Base-by-base conservation (phyloP, 2,888 invertebrate genomes). In the Monoplex corrugatus region DNA sequence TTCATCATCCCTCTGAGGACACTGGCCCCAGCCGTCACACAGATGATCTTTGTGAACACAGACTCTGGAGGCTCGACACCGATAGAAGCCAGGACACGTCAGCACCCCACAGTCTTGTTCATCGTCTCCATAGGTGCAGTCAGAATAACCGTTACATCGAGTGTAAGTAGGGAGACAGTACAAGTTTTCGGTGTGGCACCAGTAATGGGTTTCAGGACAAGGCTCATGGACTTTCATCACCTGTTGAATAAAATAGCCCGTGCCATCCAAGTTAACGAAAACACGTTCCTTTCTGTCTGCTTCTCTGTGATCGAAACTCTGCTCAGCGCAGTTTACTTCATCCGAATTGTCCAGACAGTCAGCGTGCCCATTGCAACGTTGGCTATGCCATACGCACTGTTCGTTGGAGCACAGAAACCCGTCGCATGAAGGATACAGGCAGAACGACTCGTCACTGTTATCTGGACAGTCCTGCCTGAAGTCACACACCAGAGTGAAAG, bases 1-100 rank as follows among this genome's bases (percentile, higher is more conserved):
- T 35, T 86, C 86, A 50, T 86, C 86, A 35, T 86, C 86, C 43
- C n/a, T 35, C 8, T 63, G 86, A 16, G 86, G 86, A 40, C 86
- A 86, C 38, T 86, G 86, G 32, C 40, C 57, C 40, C 44, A 50
- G 40, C 86, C 86, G 32, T 86, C 86, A 86, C 86, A 86, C 86
- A 86, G 45, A 28, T 86, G 23, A 35, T 86, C 86, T 38, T 2
- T 38, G 28, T 63, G 86, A 3, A 63, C 68, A 63, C 86, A 86
- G 19, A 86, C 68, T 28, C 35, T 0, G 23, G 68, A 63, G n/a
- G 6, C 28, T 13, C 23, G 68, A 32, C 86, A 86, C n/a, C 40
- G 40, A 40, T 86, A 86, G 63, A 86, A 86, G 23, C 86, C 86
- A n/a, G 86, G 86, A 68, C 86, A 86, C 3, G 40, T 38, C 5